Evolutionary conservation across 2,797 vertebrate genomes (phyloP).

Genomic region (Trachops cirrhosus): DNA sequence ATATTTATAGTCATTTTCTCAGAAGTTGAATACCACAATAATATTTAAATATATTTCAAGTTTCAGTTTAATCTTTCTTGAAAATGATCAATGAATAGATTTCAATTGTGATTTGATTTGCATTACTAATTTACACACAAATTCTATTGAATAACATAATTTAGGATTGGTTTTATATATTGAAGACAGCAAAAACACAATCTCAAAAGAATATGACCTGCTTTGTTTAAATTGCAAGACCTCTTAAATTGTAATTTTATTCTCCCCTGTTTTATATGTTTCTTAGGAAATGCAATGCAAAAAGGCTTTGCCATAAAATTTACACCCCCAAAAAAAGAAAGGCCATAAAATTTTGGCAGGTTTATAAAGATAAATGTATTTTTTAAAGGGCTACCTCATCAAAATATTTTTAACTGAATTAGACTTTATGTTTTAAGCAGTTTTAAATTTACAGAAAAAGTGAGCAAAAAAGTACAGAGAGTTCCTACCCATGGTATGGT

Average conservation of each 20-base stretch:
- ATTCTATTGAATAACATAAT: constrained; percentile 9
- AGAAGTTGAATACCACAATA: constrained; percentile 21
- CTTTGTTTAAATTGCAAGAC: background rate
- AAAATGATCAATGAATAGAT: background rate
- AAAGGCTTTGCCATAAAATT: background rate
- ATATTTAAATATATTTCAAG: background rate
- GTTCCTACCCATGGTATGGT: background rate
- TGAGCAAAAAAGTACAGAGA: background rate
- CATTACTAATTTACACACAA: background rate
- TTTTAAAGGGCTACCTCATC: background rate
- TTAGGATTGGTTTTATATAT: background rate
- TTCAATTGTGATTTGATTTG: background rate
- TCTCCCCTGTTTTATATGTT: constrained; percentile 19
- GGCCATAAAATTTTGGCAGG: background rate
- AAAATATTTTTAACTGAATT: background rate
- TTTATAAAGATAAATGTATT: background rate
- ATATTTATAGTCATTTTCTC: constrained; percentile 4
- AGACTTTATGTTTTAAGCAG: background rate
- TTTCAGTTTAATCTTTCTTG: constrained; percentile 22
- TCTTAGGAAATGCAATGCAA: background rate
- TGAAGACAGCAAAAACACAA: constrained; percentile 9
- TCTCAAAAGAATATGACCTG: background rate
- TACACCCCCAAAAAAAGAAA: background rate
- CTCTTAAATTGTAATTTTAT: constrained; percentile 6
- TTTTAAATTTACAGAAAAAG: background rate